Conservation (phyloP, 2,797 vertebrate species). For the Lateolabrax maculatus region DNA sequence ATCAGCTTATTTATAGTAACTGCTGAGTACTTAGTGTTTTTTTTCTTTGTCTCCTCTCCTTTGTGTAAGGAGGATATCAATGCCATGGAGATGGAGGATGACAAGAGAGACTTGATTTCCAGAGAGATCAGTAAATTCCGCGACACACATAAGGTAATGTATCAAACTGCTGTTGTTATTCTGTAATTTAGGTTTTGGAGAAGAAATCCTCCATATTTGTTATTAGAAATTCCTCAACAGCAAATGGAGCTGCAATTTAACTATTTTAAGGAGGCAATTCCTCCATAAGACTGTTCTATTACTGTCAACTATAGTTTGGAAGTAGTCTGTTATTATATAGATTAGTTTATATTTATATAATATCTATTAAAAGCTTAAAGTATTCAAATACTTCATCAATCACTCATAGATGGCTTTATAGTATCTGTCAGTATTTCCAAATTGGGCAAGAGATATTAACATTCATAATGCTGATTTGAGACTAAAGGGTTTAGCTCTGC, state of each 20-base stretch:
- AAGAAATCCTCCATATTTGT: constrained; percentile 56
- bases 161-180: constrained; percentile 70
- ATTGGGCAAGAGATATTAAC: constrained; percentile 33
- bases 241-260: constrained; percentile 48
- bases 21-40: constrained; percentile 51
- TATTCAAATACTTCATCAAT: constrained; percentile 29
- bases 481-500: constrained; percentile 53
- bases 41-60: constrained; percentile 51
- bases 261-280: constrained; percentile 21
- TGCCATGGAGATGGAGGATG: constrained; percentile 99
- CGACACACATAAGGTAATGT: constrained; percentile 99
- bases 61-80: constrained; percentile 96
- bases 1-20: constrained; percentile 58
- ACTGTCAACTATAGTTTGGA: constrained; percentile 40
- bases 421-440: constrained; percentile 41
- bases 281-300: constrained; percentile 41
- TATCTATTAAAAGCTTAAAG: constrained; percentile 8
- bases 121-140: constrained; percentile 99
- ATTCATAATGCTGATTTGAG: constrained; percentile 62
- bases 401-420: constrained; percentile 27
- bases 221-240: constrained; percentile 52
- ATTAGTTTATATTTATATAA: constrained; percentile 13
- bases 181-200: constrained; percentile 60
- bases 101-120: constrained; percentile 99
- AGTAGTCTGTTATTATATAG: constrained; percentile 27